Evolutionary conservation across 1,140 invertebrate genomes (phyloP).

Genomic region (Marisa cornuarietis): DNA sequence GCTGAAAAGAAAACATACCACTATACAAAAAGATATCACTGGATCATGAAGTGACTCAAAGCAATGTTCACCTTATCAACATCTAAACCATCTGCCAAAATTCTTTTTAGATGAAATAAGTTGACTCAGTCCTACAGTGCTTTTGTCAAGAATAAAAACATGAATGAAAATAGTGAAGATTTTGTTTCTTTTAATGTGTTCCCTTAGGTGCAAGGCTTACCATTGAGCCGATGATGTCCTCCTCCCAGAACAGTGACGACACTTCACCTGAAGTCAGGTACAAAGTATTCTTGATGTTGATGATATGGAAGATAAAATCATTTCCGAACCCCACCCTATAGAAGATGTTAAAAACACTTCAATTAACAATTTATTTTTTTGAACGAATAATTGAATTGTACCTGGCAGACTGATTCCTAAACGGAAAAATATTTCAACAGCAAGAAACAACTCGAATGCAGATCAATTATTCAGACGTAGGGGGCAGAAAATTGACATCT

Average conservation of each 20-base stretch:
- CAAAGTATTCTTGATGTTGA: conserved; percentile 41
- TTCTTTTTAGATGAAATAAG: not conserved
- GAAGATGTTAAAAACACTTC: not conserved
- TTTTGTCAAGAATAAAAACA: no score
- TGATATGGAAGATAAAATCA: conserved; percentile 36
- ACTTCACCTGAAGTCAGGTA: conserved; percentile 42
- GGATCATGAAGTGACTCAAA: not conserved
- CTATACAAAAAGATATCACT: not conserved
- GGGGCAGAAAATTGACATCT: not conserved
- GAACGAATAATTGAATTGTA: not conserved
- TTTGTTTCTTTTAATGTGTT: not conserved
- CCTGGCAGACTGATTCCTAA: not conserved
- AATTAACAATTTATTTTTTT: not conserved
- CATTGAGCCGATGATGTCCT: conserved; percentile 42
- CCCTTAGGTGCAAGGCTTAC: conserved; percentile 10
- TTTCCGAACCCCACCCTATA: conserved; percentile 34
- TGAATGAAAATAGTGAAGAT: not conserved
- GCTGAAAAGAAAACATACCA: conserved; percentile 3
- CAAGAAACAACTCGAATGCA: not conserved
- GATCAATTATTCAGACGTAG: not conserved
- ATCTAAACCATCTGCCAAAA: not conserved
- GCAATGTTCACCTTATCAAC: not conserved
- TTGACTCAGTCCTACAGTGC: not conserved
- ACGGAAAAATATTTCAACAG: not conserved
- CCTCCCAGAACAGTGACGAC: conserved; percentile 44